Base-by-base conservation (phyloP, 2,888 invertebrate species). In the Operophtera brumata region DNA sequence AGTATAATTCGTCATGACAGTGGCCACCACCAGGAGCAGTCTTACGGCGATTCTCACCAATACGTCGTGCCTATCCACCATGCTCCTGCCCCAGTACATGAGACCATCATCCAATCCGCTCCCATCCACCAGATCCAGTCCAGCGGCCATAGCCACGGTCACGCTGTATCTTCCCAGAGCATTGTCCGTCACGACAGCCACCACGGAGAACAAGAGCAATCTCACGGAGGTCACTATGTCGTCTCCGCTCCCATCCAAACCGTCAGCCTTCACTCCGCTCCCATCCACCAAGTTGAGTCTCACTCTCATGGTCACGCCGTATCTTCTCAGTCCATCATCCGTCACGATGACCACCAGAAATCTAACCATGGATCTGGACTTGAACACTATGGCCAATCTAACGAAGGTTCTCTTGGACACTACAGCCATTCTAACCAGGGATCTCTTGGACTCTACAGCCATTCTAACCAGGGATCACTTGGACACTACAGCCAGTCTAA, bases 81-180 rank as follows among this genome's bases (percentile, higher is more conserved):
- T 2, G 50, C 54, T n/a, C 61, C 63, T 10, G 65, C 62, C 7
- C 62, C 62, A 8, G 61, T 62, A 12, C 61, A 64, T 25, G 59
- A 64, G 42, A 53, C 56, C 13, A 25, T 59, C 35, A 42, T 61
- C 14, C 55, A 59, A 34, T 45, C 59, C 30, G 56, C 59, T 13
- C 62, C 62, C 7, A 57, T 53, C 14, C 55, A 56, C n/a, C 12
- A 61, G 14, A 52, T 59, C 13, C 61, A 64, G 5, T 64, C 69
- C 3, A 49, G 51, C 41, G 60, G 60, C n/a, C 66, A 77, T 9
- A 72, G 69, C 39, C 72, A 77, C 9, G 72, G 69, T 40, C 72
- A 77, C 10, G 75, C 71, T 1, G 61, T 70, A 8, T 77, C 80
- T 12, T 75, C 78, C 3, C 82, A 82, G 52, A 81, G 62, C 47